Percentiles rank a stretch among this genome's conserved stretches.
These are phyloP conservation scores for Abramis brama DNA, from an alignment of 2,113 vertebrate genomes.

Conservation along the genomic window DNA sequence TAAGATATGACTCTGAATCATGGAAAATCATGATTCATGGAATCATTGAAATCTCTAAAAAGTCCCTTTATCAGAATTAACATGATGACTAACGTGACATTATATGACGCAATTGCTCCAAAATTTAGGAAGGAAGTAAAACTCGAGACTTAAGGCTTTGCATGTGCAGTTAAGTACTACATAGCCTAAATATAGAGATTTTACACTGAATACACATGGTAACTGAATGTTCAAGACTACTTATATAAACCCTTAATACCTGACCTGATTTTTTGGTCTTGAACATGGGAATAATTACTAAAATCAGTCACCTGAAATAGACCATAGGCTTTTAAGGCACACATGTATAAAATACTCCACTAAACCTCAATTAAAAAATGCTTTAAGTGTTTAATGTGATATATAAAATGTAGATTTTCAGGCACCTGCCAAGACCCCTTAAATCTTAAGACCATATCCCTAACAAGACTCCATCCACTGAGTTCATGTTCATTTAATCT, in stretches of 20 bases:
- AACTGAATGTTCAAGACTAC: neutral
- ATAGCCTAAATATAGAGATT: neutral
- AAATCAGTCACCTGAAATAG: neutral
- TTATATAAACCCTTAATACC: neutral
- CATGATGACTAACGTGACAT: neutral
- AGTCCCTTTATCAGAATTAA: neutral
- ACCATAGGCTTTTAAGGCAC: neutral
- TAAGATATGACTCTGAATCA: neutral
- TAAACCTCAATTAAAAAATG: neutral
- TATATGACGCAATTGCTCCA: neutral
- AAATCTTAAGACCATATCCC: neutral
- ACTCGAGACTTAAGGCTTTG: neutral
- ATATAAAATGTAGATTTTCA: neutral
- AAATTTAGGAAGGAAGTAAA: neutral
- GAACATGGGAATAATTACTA: neutral
- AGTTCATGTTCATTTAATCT: neutral
- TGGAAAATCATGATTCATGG: neutral
- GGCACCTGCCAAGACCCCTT: neutral
- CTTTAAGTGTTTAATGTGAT: neutral
- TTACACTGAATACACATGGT: neutral
- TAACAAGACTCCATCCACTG: neutral
- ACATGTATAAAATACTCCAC: neutral
- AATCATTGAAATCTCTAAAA: neutral
- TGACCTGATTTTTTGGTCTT: neutral
- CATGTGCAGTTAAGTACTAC: neutral